These are phyloP conservation scores for Panthera tigris DNA, from an alignment of 2,113 vertebrate species.

Conservation along the genomic window DNA sequence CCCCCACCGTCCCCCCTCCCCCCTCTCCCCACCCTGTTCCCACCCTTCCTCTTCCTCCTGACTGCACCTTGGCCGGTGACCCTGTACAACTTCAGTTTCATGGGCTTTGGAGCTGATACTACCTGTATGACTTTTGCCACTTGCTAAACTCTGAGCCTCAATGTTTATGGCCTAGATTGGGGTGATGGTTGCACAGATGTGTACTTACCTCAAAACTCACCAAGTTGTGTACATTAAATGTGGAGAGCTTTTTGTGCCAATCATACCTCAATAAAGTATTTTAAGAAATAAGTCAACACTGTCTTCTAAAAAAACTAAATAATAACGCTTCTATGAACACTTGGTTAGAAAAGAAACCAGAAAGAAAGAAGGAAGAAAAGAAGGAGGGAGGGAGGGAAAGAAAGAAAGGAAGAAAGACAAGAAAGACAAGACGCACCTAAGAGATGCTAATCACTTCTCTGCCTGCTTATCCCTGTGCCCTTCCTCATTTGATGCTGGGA, in stretches of 20 bases:
- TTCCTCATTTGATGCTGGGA: background rate
- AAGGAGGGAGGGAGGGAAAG: background rate
- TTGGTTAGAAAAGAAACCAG: background rate
- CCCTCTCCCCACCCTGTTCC: background rate
- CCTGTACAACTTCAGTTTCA: background rate
- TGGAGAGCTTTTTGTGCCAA: background rate
- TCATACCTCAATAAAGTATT: background rate
- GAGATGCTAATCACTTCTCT: background rate
- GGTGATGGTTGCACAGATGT: background rate
- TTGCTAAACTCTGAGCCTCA: background rate
- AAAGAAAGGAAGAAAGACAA: background rate
- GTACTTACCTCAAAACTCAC: background rate
- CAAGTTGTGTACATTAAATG: background rate
- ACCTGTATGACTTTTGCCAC: background rate
- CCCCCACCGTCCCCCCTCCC: accelerated
- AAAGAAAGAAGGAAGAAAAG: background rate
- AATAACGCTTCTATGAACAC: background rate
- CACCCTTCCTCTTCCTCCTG: background rate
- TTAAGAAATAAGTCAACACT: background rate
- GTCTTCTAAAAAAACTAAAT: background rate
- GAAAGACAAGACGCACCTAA: background rate
- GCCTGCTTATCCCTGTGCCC: background rate
- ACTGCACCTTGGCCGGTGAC: background rate
- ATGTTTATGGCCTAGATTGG: background rate
- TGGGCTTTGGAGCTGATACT: background rate